Conservation (phyloP, 2,797 vertebrate genomes). For the Leontopithecus rosalia region DNA sequence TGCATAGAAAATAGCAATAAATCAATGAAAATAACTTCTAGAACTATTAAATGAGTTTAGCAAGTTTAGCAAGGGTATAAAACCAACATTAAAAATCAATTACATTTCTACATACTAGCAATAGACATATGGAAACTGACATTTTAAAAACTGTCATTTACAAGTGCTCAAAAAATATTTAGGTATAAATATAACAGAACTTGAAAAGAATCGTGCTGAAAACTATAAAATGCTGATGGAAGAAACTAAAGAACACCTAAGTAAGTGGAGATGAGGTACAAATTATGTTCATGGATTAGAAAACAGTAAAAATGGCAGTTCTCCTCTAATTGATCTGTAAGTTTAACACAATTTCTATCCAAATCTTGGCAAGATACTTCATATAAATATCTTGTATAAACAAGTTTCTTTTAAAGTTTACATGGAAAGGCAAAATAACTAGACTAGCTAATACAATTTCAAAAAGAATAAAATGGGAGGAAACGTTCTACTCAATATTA, state of each 20-base stretch:
- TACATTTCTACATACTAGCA: background rate
- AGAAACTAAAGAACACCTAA: background rate
- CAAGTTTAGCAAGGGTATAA: background rate
- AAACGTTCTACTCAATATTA: background rate
- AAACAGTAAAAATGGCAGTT: background rate
- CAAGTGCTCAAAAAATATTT: background rate
- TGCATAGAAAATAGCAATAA: background rate
- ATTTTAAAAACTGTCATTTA: background rate
- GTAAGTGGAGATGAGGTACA: background rate
- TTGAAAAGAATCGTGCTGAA: background rate
- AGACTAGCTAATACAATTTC: background rate
- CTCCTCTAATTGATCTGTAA: background rate
- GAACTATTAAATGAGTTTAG: background rate
- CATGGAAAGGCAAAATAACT: background rate
- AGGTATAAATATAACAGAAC: background rate
- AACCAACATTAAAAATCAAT: background rate
- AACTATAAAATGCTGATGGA: background rate
- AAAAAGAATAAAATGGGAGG: background rate
- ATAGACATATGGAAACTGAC: background rate
- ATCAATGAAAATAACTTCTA: background rate
- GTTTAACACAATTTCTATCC: background rate
- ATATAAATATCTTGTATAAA: background rate
- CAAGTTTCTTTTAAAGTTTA: background rate
- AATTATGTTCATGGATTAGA: background rate
- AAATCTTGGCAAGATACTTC: background rate